Base-by-base conservation (phyloP, 1,140 invertebrate genomes). In the Drosophila neocordata region DNA sequence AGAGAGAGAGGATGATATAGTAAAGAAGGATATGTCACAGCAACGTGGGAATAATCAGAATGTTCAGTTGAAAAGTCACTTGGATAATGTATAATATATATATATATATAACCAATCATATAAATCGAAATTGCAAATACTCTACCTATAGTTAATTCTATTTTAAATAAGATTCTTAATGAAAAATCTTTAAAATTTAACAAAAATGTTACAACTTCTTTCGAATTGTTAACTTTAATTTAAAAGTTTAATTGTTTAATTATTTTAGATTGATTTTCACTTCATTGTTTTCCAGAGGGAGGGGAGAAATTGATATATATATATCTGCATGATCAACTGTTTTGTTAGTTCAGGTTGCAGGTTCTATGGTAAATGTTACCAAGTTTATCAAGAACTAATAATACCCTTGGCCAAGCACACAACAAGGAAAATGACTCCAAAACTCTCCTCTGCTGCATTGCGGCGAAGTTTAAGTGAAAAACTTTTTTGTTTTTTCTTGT, bases 401-500 rank as follows among this genome's bases (percentile, higher is more conserved):
- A 74, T 74, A 74, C 72, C 71, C 72, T 67, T 67, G 67, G 24
- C 48, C 55, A 51, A 61, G 48, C 52, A 34, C 52, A 66, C 58
- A 58, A 53, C 20, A n/a, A n/a, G 41, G 15, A 37, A 64, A 74
- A 72, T 63, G 73, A 66, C 72, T 66, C 73, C 51, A 53, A 72
- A 74, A 75, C 48, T 56, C 58, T 61, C 37, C 72, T 75, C 78
- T 87, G 82, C 70, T 87, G 82, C 82, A 85, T 82, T 85, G 82
- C 82, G 82, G 73, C 65, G 82, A 87, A 85, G 82, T 85, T 85
- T 87, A 85, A 85, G 82, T 85, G 82, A 85, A 85, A 85, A 85
- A 85, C 78, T 85, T 85, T 84, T 78, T 66, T 79, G 76, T 81
- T 85, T 81, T 61, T 73, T 41, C 35, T 69, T 79, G 79, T 84